These are phyloP conservation scores for Tenebrosternarchus preto DNA, from an alignment of 2,113 vertebrate species.

Conservation along the genomic window DNA sequence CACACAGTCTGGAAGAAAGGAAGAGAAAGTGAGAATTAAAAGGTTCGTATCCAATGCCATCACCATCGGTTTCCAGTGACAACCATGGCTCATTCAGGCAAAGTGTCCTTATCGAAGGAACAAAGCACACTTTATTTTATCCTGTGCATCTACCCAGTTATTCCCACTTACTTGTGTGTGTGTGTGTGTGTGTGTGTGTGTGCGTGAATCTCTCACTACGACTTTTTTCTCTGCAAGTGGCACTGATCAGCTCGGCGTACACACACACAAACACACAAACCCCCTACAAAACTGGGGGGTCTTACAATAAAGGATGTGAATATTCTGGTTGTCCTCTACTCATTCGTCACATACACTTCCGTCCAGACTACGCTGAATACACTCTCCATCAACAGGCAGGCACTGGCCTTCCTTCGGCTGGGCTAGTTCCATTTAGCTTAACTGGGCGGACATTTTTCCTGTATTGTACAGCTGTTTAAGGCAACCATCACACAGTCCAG, in stretches of 20 bases:
- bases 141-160: background rate
- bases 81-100: slow-evolving; percentile 22
- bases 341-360: background rate
- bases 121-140: slow-evolving; percentile 23
- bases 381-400: background rate
- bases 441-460: background rate
- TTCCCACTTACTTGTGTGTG: slow-evolving; percentile 26
- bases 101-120: slow-evolving; percentile 41
- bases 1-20: background rate
- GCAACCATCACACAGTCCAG: slow-evolving; percentile 17
- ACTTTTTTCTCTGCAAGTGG: slow-evolving; percentile 44
- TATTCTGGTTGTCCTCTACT: slow-evolving; percentile 1
- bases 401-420: background rate
- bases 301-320: slow-evolving; percentile 41
- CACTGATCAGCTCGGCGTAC: slow-evolving; percentile 30
- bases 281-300: slow-evolving; percentile 16
- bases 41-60: slow-evolving; percentile 23
- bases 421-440: slow-evolving; percentile 31
- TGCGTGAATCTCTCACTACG: slow-evolving; percentile 48
- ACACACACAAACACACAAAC: slow-evolving; percentile 11
- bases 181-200: slow-evolving; percentile 30
- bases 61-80: slow-evolving; percentile 5
- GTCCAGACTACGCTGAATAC: background rate
- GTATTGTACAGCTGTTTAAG: slow-evolving; percentile 19
- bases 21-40: slow-evolving; percentile 25